A percentile compares a stretch with the other conserved stretches of the same genome.
Evolutionary conservation across 2,888 invertebrate species (phyloP).

Genomic region (Plagiodera versicolora): DNA sequence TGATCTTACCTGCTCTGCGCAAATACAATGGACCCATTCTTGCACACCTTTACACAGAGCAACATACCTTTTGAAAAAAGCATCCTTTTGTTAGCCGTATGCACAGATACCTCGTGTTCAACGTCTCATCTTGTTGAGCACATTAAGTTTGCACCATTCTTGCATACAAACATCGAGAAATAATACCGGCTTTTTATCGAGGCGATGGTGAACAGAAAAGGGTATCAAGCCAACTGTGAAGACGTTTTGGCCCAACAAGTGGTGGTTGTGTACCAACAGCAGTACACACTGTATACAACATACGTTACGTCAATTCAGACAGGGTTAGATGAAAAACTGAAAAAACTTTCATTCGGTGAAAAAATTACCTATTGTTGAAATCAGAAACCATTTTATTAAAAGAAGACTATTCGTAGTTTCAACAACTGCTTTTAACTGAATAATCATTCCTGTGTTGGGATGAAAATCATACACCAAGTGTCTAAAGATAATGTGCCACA

Average conservation of each 20-base stretch:
- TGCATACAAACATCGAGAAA: slow-evolving; percentile 25
- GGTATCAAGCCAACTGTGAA: not conserved
- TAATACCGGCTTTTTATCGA: slow-evolving; percentile 1
- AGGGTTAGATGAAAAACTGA: too few relatives aligned
- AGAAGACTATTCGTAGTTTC: too few relatives aligned
- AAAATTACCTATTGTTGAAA: too few relatives aligned
- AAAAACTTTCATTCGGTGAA: too few relatives aligned
- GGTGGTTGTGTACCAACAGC: not conserved
- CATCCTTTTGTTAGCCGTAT: slow-evolving; percentile 26
- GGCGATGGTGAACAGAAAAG: too few relatives aligned
- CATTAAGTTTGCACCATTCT: slow-evolving; percentile 33
- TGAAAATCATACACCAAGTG: too few relatives aligned
- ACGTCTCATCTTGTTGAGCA: slow-evolving; percentile 42
- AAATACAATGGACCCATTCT: slow-evolving; percentile 32
- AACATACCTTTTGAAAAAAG: slow-evolving; percentile 32
- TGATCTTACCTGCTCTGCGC: slow-evolving; percentile 31
- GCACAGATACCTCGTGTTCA: slow-evolving; percentile 36
- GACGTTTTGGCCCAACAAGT: not conserved
- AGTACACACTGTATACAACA: too few relatives aligned
- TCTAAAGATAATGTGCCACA: too few relatives aligned
- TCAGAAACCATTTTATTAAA: too few relatives aligned
- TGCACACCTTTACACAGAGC: slow-evolving; percentile 32
- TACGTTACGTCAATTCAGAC: too few relatives aligned
- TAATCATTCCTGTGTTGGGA: too few relatives aligned
- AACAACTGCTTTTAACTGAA: too few relatives aligned